Conservation (phyloP, 2,888 invertebrate species). For the Agrochola circellaris region DNA sequence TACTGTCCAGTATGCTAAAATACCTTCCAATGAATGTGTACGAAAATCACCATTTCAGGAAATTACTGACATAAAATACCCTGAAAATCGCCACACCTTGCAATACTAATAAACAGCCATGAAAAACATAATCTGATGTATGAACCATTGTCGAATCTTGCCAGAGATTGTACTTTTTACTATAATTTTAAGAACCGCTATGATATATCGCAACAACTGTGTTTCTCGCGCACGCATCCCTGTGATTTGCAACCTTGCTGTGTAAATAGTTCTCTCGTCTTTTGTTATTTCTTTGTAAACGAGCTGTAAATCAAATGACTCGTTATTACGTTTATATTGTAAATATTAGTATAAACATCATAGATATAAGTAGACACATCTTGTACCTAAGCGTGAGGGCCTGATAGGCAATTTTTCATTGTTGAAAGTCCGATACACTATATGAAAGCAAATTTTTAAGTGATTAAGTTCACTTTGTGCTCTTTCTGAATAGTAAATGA, state of each 20-base stretch:
- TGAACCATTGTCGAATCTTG: slow-evolving; percentile 76
- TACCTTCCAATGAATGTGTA: slow-evolving; percentile 11
- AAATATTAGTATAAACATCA: slow-evolving; percentile 85
- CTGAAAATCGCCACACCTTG: slow-evolving; percentile 17
- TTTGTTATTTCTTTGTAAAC: slow-evolving; percentile 87
- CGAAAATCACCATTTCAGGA: not conserved
- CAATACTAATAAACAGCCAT: slow-evolving; percentile 37
- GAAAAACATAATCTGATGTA: slow-evolving; percentile 23
- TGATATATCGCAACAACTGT: slow-evolving; percentile 70
- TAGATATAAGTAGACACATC: slow-evolving; percentile 88
- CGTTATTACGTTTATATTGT: slow-evolving; percentile 86
- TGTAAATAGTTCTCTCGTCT: slow-evolving; percentile 88
- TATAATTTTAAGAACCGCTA: slow-evolving; percentile 65
- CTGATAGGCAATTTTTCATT: slow-evolving; percentile 14
- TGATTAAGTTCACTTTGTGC: no score
- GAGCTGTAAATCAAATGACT: slow-evolving; percentile 80
- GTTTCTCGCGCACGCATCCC: slow-evolving; percentile 83
- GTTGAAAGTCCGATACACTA: not conserved
- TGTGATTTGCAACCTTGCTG: slow-evolving; percentile 89
- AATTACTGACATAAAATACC: not conserved
- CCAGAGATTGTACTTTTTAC: slow-evolving; percentile 76
- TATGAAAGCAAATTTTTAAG: not conserved
- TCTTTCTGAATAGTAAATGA: not conserved
- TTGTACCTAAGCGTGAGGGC: slow-evolving; percentile 82
- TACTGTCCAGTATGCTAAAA: not conserved